Evolutionary conservation across 2,888 invertebrate genomes (phyloP).

Genomic region (Rotaria magnacalcarata): DNA sequence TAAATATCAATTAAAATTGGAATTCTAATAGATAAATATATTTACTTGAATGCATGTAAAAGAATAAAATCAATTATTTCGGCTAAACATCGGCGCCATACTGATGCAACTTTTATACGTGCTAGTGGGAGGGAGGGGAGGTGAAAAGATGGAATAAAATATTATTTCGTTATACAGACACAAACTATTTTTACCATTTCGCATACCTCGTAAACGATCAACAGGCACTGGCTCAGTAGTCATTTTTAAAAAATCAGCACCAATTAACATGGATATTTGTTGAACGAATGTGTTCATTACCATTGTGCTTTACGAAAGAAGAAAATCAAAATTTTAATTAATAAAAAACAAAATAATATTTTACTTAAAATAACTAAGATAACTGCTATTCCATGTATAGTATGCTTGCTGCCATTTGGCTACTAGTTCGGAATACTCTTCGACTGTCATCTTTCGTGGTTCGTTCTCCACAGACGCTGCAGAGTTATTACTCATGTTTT

Average conservation of each 20-base stretch:
- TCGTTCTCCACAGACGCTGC: background rate
- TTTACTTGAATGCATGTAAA: constrained; percentile 38
- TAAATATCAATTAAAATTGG: background rate
- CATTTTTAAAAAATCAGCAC: background rate
- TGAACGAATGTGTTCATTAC: background rate
- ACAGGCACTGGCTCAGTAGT: background rate
- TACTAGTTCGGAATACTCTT: background rate
- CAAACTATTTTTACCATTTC: background rate
- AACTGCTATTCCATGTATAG: constrained; percentile 2
- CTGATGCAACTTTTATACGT: constrained; percentile 38
- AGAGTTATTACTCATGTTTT: background rate
- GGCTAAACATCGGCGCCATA: constrained; percentile 39
- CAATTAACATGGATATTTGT: background rate
- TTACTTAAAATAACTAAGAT: background rate
- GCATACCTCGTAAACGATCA: background rate
- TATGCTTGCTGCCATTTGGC: constrained; percentile 20
- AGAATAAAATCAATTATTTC: constrained; percentile 40
- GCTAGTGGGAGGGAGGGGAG: background rate
- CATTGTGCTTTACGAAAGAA: background rate
- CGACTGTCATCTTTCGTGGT: background rate
- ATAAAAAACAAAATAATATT: background rate
- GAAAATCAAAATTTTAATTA: background rate
- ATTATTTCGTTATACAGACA: too few species aligned
- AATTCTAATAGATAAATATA: background rate
- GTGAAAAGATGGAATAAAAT: background rate